Base-by-base conservation (phyloP, 37 sponge, comb jelly and placozoan genomes). In the Haliclona indistincta region DNA sequence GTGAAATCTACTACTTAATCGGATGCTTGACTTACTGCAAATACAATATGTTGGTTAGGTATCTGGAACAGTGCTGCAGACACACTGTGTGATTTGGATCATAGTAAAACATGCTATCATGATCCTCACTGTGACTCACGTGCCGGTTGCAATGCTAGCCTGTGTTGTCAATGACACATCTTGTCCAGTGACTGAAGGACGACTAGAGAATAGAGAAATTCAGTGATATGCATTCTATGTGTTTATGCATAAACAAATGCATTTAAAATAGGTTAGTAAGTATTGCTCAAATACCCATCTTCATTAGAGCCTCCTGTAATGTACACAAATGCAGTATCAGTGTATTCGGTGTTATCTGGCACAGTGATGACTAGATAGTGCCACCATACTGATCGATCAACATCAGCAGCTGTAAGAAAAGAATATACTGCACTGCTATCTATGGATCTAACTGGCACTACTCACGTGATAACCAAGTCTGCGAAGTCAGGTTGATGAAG, bases 401-500 rank as follows among this genome's bases (percentile, higher is more conserved):
- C 76, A 3, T 67, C 56, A 20, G 70, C 63, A 47, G 77, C 93
- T 92, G 67, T 38, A 47, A 4, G 45, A 43, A 20, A 32, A 1
- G 15, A 11, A 37, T 23, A 74, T 28, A 32, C 4, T n/a, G n/a
- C n/a, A n/a, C n/a, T n/a, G n/a, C n/a, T n/a, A 13, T 6, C 38
- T 8, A 74, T 47, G 6, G 65, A n/a, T 30, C 6, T 53, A 74
- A 15, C 7, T 28, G 26, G 13, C 17, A 38, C 0, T 5, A 43
- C 78, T 44, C 74, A 82, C 88, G 56, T 19, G 79, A 56, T 30
- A 95, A 86, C 96, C 96, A 95, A 1, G 76, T 87, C 64, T 95
- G 96, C 37, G 96, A 95, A 13, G 96, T 95, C 89, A 95, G 81
- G 73, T 95, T 95, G 63, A 95, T 54, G 77, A 61, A 91, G 51